Evolutionary conservation across 1,140 invertebrate genomes (phyloP).

Genomic region (Muscidifurax raptorellus): DNA sequence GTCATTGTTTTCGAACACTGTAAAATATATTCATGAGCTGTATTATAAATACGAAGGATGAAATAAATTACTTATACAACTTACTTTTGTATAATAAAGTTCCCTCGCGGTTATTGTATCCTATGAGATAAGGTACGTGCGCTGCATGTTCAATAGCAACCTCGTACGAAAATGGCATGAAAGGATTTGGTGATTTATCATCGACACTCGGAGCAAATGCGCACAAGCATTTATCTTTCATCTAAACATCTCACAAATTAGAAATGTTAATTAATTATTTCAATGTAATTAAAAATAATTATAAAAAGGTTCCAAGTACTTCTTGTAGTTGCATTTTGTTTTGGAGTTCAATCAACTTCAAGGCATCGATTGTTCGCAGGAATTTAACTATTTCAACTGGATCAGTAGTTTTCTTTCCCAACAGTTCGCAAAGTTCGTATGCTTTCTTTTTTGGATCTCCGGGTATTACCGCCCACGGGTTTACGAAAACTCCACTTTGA

Average conservation of each 20-base stretch:
- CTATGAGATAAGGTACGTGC: conserved; percentile 39
- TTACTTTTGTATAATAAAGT: background rate
- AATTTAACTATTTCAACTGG: conserved; percentile 63
- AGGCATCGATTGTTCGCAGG: conserved; percentile 54
- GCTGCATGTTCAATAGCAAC: conserved; percentile 5
- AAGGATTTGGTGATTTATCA: conserved; percentile 19
- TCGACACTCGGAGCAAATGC: conserved; percentile 18
- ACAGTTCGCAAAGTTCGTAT: conserved; percentile 66
- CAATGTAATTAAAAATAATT: background rate
- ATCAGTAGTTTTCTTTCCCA: conserved; percentile 60
- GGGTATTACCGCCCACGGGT: conserved; percentile 82
- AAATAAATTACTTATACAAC: background rate
- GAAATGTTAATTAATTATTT: too few species aligned
- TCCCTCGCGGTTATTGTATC: conserved; percentile 41
- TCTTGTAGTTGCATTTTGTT: conserved; percentile 47
- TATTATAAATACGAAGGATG: background rate
- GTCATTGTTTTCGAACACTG: background rate
- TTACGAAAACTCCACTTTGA: conserved; percentile 84
- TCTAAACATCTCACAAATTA: background rate
- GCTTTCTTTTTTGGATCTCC: conserved; percentile 63
- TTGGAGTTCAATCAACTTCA: conserved; percentile 52
- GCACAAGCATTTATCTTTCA: background rate
- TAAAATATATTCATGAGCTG: background rate
- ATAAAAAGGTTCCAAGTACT: conserved; percentile 21
- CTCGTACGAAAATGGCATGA: background rate